Base-by-base conservation (phyloP, 2,113 vertebrate genomes). In the Scomber japonicus region DNA sequence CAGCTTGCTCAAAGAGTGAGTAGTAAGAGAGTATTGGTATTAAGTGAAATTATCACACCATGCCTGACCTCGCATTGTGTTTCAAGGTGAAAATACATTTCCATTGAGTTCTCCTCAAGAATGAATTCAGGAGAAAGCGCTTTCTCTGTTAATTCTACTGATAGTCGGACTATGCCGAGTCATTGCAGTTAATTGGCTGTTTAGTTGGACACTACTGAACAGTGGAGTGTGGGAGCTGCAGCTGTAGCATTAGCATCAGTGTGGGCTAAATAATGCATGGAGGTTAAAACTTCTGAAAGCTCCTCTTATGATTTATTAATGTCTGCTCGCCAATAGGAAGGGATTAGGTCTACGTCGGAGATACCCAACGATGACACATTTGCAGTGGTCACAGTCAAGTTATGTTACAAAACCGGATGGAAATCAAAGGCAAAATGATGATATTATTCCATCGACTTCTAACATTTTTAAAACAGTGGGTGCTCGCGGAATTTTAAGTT, bases 221-320 rank as follows among this genome's bases (percentile, higher is more conserved):
- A 79, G 77, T 72, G 15, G 76, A 88, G 76, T 78, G 71, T 83
- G 82, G 70, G 56, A 76, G 82, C 71, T 69, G 68, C 46, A 80
- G 64, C 68, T 64, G 75, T 82, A 61, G 83, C 80, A 80, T 90
- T 81, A 84, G 77, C 85, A 86, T 86, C 71, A 62, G 72, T 30
- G 44, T 21, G 7, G 67, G 63, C 51, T 89, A 80, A 80, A 88
- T 91, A 80, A 90, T 91, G 81, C 87, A 89, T 83, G 73, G 80
- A 66, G 90, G 83, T 89, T 89, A 89, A 88, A 83, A 80, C 86
- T 84, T 85, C 66, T 84, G 69, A 84, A 82, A 73, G 74, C 49
- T 84, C 49, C 81, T 84, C 73, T 48, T 81, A 88, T 90, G 62
- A 85, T 90, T 90, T 88, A 91, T 92, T 88, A 89, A 91, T 89